Conservation (phyloP, 1,140 invertebrate species). For the Trachymyrmex cornetzi region DNA sequence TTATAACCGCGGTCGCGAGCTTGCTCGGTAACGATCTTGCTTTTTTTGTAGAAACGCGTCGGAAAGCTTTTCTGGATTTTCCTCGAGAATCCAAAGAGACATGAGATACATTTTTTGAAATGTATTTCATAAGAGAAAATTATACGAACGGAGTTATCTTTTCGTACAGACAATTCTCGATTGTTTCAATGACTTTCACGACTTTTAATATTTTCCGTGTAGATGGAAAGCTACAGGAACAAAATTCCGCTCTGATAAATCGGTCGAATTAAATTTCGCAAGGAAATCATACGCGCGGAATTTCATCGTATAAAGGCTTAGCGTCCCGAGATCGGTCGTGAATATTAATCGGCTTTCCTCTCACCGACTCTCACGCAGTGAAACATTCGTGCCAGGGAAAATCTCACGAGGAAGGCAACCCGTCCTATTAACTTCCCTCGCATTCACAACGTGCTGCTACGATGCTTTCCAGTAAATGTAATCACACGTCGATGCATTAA, state of each 20-base stretch:
- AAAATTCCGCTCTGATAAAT: slow-evolving; percentile 50
- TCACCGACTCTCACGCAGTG: slow-evolving; percentile 36
- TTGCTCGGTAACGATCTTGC: slow-evolving; percentile 30
- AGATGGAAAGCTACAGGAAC: slow-evolving; percentile 36
- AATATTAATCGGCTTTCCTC: slow-evolving; percentile 62
- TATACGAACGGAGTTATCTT: slow-evolving; percentile 9
- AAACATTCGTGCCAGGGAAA: slow-evolving; percentile 58
- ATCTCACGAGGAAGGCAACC: slow-evolving; percentile 50
- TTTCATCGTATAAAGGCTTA: slow-evolving; percentile 60
- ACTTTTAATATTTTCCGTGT: slow-evolving; percentile 33
- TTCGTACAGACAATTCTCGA: slow-evolving; percentile 7
- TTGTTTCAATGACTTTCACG: slow-evolving; percentile 5
- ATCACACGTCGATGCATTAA: slow-evolving; percentile 65
- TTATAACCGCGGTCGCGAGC: slow-evolving; percentile 31
- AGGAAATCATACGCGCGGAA: slow-evolving; percentile 60
- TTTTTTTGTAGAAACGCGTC: slow-evolving; percentile 6
- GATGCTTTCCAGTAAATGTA: slow-evolving; percentile 64
- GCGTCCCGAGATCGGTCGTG: slow-evolving; percentile 57
- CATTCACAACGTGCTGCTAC: slow-evolving; percentile 50
- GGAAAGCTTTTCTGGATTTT: slow-evolving; percentile 29
- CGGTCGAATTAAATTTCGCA: slow-evolving; percentile 55
- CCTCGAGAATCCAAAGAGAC: slow-evolving; percentile 22
- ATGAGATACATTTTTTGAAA: slow-evolving; percentile 33
- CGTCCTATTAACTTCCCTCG: slow-evolving; percentile 59
- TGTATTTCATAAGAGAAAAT: slow-evolving; percentile 37